phyloP scores from a whole-genome alignment of 2,797 vertebrate species.

The Notolabrus celidotus region DNA sequence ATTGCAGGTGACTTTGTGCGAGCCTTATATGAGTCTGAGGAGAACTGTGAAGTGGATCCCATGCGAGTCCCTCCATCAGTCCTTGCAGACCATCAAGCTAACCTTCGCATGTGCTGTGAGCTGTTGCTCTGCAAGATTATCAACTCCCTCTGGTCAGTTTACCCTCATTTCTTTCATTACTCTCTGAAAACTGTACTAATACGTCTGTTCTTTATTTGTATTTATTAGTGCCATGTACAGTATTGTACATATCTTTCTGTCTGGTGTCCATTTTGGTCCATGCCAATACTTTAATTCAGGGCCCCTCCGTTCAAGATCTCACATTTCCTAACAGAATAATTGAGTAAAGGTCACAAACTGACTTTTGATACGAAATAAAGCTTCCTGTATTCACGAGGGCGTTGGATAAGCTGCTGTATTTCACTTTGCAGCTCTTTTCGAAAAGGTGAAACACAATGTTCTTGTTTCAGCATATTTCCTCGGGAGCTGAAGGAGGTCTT shows the following conservation, averaged over 20 bases:
- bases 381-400: background rate
- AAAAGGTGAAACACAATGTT: constrained; percentile 29
- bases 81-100: constrained; percentile 96
- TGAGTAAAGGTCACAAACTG: background rate
- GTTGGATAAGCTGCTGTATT: background rate
- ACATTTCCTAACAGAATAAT: background rate
- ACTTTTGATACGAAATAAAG: too few relatives aligned
- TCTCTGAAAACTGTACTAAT: background rate
- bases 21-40: constrained; percentile 96
- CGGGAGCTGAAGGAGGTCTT: constrained; percentile 90
- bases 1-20: constrained; percentile 95
- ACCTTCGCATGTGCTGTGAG: constrained; percentile 98
- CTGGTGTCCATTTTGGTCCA: background rate
- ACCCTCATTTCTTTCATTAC: background rate
- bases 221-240: too few relatives aligned
- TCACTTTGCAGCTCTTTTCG: constrained; percentile 8
- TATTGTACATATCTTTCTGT: background rate
- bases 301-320: too few relatives aligned
- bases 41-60: constrained; percentile 98
- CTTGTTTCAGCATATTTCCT: constrained; percentile 85
- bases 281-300: background rate
- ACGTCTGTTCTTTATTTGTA: background rate
- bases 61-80: constrained; percentile 96
- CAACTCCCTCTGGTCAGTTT: constrained; percentile 96
- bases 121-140: constrained; percentile 98